Base-by-base conservation (phyloP, 2,113 vertebrate genomes). In the Rhinolophus sinicus region DNA sequence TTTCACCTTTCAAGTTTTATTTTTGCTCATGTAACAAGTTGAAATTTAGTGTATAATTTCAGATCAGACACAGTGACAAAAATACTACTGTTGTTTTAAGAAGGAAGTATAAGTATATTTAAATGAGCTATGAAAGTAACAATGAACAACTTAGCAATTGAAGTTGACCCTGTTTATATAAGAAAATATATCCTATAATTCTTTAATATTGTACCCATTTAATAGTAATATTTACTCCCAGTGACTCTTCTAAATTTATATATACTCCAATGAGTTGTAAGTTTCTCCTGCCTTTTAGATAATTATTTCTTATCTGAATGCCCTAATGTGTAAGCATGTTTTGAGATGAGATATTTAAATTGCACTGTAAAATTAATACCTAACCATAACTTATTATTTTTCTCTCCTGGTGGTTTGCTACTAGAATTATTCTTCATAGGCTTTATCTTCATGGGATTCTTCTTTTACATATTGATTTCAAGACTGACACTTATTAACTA, bases 391-490 rank as follows among this genome's bases (percentile, higher is more conserved):
- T 88, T 92, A 1, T 70, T 50, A 62, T 62, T 5, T 85, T 67
- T 14, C 76, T 83, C 9, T 92, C 58, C 15, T 85, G 83, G 15
- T 87, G 81, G 22, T 90, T 95, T 64, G 88, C 67, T 75, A 50
- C 80, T 97, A 99, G 99, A 99, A 97, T 98, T 99, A 82, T 99
- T 99, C 96, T 99, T 99, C 96, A 99, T 99, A 98, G 99, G 99
- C 22, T 99, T 99, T 93, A 98, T 99, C 94, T 98, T 99, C 0
- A 3, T 96, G 3, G 99, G 98, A 0, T 99, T 99, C 80, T 97
- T 99, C 98, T 99, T 99, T 98, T 99, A 99, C 16, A 96, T 99
- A 40, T 95, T 99, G 70, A 98, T 99, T 97, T 99, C 99, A 0
- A 98, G 98, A 78, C 98, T 99, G 64, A 99, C 99, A 21, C 26